These are phyloP conservation scores for Myotis daubentonii DNA, from an alignment of 2,797 vertebrate species.

Conservation along the genomic window DNA sequence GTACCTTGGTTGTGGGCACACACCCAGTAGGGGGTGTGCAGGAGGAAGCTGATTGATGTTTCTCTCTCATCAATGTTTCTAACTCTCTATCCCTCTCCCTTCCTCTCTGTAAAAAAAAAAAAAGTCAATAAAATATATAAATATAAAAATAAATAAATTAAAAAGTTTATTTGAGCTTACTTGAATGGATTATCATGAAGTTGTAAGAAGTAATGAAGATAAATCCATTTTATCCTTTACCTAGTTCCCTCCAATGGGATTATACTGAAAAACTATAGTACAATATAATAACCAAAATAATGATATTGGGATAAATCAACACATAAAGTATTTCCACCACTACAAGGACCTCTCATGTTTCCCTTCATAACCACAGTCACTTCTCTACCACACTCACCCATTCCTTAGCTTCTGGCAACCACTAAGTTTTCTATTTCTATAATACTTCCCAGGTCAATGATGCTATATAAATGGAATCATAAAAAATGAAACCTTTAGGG, in stretches of 20 bases:
- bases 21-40: too few relatives aligned
- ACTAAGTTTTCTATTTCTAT: background rate
- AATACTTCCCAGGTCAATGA: background rate
- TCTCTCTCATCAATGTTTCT: too few relatives aligned
- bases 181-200: background rate
- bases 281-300: background rate
- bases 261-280: background rate
- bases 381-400: background rate
- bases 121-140: too few relatives aligned
- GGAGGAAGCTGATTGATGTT: too few relatives aligned
- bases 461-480: background rate
- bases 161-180: background rate
- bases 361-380: background rate
- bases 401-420: background rate
- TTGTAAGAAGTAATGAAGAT: background rate
- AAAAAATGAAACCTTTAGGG: background rate
- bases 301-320: background rate
- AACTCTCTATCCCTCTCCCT: too few relatives aligned
- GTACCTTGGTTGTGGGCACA: too few relatives aligned
- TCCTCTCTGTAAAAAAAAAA: too few relatives aligned
- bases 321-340: background rate
- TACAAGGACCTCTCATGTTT: background rate
- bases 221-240: background rate
- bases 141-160: too few relatives aligned
- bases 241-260: background rate